Conservation (phyloP, 1,140 invertebrate species). For the Drosophila lacertosa region DNA sequence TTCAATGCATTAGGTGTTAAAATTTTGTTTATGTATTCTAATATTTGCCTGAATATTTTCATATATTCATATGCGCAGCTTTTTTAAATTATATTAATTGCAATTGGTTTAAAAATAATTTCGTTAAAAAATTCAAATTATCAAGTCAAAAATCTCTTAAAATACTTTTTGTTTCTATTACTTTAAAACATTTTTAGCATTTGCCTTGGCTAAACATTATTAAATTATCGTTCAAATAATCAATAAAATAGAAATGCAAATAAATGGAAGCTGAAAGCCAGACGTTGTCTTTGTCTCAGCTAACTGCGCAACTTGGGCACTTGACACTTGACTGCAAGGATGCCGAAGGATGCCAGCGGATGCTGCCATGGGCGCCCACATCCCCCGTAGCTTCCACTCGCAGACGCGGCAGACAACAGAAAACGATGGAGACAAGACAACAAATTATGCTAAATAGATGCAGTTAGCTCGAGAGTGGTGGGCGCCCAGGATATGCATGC, state of each 20-base stretch:
- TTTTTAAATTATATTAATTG: too few relatives aligned
- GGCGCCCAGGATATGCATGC: conserved; percentile 56
- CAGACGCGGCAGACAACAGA: conserved; percentile 24
- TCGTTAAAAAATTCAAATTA: too few relatives aligned
- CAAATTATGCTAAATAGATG: conserved; percentile 80
- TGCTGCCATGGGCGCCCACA: not conserved
- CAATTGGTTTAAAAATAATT: too few relatives aligned
- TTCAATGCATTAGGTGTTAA: too few relatives aligned
- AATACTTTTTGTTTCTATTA: not conserved
- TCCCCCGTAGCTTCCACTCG: not conserved
- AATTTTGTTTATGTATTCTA: too few relatives aligned
- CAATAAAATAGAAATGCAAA: conserved; percentile 23
- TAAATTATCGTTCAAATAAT: conserved; percentile 27
- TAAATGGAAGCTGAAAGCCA: conserved; percentile 20
- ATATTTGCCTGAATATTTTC: too few relatives aligned
- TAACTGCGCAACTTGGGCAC: conserved; percentile 52
- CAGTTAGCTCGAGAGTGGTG: conserved; percentile 52
- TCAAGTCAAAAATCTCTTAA: too few relatives aligned
- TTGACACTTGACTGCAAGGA: conserved; percentile 49
- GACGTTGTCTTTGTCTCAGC: conserved; percentile 55
- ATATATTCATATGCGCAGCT: too few relatives aligned
- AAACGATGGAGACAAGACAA: conserved; percentile 37
- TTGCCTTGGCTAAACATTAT: conserved; percentile 7
- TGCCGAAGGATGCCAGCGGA: conserved; percentile 1
- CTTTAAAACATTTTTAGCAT: not conserved